Evolutionary conservation across 2,888 invertebrate genomes (phyloP), one percentile per base, ranked within the genome.

Genomic region (Lepidocyrtinus sp.): DNA sequence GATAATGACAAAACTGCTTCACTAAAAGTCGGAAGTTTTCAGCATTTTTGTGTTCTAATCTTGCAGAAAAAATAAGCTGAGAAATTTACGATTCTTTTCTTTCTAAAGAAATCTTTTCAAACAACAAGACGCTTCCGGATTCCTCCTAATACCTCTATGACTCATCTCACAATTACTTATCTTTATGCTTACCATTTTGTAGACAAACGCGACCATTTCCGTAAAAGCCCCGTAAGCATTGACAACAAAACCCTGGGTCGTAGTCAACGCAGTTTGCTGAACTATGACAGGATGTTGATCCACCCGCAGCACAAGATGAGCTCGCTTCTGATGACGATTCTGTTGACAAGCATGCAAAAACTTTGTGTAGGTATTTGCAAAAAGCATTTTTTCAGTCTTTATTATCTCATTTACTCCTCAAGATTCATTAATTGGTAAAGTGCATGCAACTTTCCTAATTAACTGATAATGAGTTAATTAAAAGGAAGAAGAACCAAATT

Each of bases 151-250:
- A 17, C 15, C 45, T 68, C 36, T 26, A 21, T 5, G 12, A 65
- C 26, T n/a, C 21, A 7, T 62, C 22, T 5, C 25, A 1, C n/a
- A 3, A 25, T 1, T 22, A 24, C 21, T 71, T 71, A 36, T 36
- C 15, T 7, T 17, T 61, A 5, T 46, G 36, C 87, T 86, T 87
- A 90, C 94, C 92, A 88, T 93, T 92, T 88, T 93, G 93, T 78
- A 98, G 91, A 88, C 99, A 99, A 70, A 93, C 93, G 88, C 92
- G 92, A 72, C 99, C 99, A 88, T 99, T 99, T 82, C 99, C 99
- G 88, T 95, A 97, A 89, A 90, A 96, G 3, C 94, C 94, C n/a
- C 91, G 89, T 46, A 92, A 91, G 88, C 99, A 99, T 83, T 92
- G 90, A 88, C 99, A 99, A 88, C 98, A 99, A 88, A 94, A 97